Base-by-base conservation (phyloP, 2,888 invertebrate species). In the Phortica magna region DNA sequence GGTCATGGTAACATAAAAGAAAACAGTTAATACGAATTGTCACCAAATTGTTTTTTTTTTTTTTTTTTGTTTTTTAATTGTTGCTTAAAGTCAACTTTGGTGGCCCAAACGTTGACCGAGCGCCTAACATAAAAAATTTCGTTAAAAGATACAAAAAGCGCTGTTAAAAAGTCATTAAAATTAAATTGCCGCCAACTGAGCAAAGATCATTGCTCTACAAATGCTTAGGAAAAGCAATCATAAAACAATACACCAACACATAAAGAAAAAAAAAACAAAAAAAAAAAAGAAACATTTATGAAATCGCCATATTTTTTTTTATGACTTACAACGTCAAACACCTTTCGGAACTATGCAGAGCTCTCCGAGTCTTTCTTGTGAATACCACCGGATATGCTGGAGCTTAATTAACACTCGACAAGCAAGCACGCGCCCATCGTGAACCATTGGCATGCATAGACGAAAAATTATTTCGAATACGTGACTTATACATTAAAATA, bases 111-210 rank as follows among this genome's bases (percentile, higher is more conserved):
- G 17, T 17, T 59, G 59, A 17, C 59, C 31, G 31, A 31, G 31
- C 31, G 31, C 31, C 31, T 31, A 31, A 14, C 55, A 55, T 55
- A 55, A 55, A 55, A 55, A 55, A n/a, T 55, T 17, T 55, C 55
- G 14, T 17, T 17, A 55, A 14, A 55, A 17, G 17, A 55, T 55
- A 19, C 61, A 61, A 61, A 22, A 10, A 22, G 61, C 7, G 43
- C 68, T 68, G 43, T 68, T 68, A 68, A 68, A 68, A 43, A 19
- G 12, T 42, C 68, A 43, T 68, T 39, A 68, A 68, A 43, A 68
- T 43, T 9, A 68, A 68, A 68, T 22, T 61, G 43, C 43, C 14
- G 10, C 39, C 43, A 65, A 41, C 42, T 22, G 68, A 68, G 17
- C 19, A 68, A 19, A 68, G 43, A 67, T 67, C 67, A 67, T 41